Base-by-base conservation (phyloP, 2,113 vertebrate species). In the Chaetorhynchus papuensis region DNA sequence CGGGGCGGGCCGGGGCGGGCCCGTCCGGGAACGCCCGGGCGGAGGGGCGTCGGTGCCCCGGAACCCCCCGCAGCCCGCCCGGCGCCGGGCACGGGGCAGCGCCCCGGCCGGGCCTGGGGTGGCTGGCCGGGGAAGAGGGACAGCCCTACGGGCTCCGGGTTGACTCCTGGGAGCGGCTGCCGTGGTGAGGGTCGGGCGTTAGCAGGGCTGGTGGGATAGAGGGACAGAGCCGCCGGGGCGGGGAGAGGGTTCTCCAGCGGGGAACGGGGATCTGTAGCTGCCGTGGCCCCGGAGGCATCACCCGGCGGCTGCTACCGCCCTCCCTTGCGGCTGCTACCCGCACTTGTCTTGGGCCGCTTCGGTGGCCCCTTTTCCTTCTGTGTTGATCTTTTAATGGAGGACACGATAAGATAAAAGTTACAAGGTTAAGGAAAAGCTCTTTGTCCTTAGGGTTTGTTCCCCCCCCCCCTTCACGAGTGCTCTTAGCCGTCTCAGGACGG, bases 401-500 rank as follows among this genome's bases (percentile, higher is more conserved):
- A 2, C 31, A 9, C 52, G 31, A 3, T 37, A 27, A 22, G 37
- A 6, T 42, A 42, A n/a, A 66, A 90, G 78, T 61, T 74, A 4
- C 8, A 5, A 50, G 33, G 9, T 33, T 17, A 21, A 45, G 61
- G 15, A 27, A 52, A 50, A 54, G 16, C 19, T 18, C 30, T 11
- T 50, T 33, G 66, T 56, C 39, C 16, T 15, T 14, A 14, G 37
- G 11, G 10, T n/a, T 64, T 44, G 16, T 21, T 2, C 35, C 17
- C 12, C 22, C 9, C 21, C 2, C 1, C 15, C 23, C 5, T 4
- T 2, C 4, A 8, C 14, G 41, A 4, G 4, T 0, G 76, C 9
- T 22, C 3, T 7, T 49, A 1, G 87, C 53, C 1, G 39, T 53
- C 3, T 33, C 69, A 3, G 87, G 45, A n/a, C 39, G 77, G 37